phyloP scores from a whole-genome alignment of 2,797 vertebrate species.

The Pygocentrus nattereri region DNA sequence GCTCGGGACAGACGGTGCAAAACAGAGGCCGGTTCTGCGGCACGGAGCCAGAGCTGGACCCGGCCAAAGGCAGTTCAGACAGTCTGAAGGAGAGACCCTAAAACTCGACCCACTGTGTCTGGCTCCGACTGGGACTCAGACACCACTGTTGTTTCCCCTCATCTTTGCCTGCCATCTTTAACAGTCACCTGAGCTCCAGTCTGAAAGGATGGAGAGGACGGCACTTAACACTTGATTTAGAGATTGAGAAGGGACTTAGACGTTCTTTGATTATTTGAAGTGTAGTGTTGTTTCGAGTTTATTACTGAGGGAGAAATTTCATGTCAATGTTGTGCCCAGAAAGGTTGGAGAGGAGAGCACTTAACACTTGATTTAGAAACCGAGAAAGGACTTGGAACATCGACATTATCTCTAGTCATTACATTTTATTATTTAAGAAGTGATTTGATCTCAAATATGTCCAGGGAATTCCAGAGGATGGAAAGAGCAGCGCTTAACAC shows the following conservation, averaged over 20 bases:
- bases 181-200: conserved; percentile 11
- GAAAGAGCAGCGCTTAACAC: not conserved
- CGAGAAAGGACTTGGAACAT: not conserved
- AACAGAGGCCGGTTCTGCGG: conserved; percentile 30
- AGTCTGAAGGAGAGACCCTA: conserved; percentile 38
- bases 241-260: not conserved
- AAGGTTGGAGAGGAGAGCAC: not conserved
- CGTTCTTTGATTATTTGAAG: not conserved
- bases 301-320: conserved; percentile 11
- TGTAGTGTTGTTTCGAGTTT: conserved; percentile 24
- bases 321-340: not conserved
- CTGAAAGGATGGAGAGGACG: not conserved
- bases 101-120: conserved; percentile 13
- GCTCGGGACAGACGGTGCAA: conserved; percentile 6
- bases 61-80: conserved; percentile 36
- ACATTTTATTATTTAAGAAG: conserved; percentile 31
- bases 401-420: conserved; percentile 18
- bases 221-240: not conserved
- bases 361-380: not conserved
- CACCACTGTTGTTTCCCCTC: not conserved
- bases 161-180: conserved; percentile 1
- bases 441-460: not conserved
- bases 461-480: not conserved
- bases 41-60: conserved; percentile 7
- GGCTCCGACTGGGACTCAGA: conserved; percentile 13